Conservation (phyloP, 2,113 vertebrate species). For the Odontophorus gujanensis region DNA sequence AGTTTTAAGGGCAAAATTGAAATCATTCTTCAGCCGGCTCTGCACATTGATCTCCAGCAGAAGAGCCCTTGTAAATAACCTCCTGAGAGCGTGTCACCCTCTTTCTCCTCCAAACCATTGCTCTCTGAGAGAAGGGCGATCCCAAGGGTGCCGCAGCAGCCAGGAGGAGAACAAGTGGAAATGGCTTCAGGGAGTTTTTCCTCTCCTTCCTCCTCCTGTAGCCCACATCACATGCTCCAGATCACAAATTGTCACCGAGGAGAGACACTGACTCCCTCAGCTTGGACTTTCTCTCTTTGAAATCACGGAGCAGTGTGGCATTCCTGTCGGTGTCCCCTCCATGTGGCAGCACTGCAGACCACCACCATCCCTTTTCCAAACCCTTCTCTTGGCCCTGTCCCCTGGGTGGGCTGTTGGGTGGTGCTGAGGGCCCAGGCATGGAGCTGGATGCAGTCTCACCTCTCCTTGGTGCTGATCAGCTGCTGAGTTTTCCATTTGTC, state of each 20-base stretch:
- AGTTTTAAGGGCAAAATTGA: constrained; percentile 62
- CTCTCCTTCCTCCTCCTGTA: not conserved
- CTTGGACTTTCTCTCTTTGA: not conserved
- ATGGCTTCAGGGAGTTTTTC: not conserved
- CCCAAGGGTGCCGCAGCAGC: constrained; percentile 8
- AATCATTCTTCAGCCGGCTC: constrained; percentile 47
- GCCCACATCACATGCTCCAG: constrained; percentile 10
- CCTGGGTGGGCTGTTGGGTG: not conserved
- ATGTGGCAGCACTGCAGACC: rapidly evolving
- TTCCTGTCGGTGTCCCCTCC: rapidly evolving
- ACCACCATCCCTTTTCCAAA: not conserved
- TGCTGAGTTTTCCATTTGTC: rapidly evolving
- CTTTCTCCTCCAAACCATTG: not conserved
- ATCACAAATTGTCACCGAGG: not conserved
- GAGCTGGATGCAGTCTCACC: not conserved
- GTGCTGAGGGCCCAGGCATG: too few species aligned
- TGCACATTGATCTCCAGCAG: constrained; percentile 40
- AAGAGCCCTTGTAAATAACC: constrained; percentile 61
- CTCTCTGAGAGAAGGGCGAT: not conserved
- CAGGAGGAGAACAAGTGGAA: not conserved
- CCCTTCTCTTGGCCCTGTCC: rapidly evolving
- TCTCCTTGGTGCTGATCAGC: rapidly evolving
- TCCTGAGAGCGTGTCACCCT: not conserved
- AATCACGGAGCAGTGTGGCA: too few species aligned
- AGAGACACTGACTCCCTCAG: rapidly evolving